phyloP scores from a whole-genome alignment of 2,113 vertebrate genomes.

The Aegotheles bennettii region DNA sequence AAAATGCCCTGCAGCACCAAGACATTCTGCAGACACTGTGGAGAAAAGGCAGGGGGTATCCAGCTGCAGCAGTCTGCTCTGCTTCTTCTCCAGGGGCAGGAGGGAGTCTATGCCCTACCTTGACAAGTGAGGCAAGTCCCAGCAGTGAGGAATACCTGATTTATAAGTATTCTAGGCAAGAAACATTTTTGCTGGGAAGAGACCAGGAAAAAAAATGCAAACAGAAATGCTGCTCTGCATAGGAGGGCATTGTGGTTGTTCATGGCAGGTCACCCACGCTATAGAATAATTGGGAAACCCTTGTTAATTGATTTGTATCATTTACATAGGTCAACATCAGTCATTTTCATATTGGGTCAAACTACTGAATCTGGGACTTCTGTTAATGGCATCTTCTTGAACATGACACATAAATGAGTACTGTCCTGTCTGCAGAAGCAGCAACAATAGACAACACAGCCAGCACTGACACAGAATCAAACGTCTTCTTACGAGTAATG shows the following conservation, averaged over 20 bases:
- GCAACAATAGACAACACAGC: neutral
- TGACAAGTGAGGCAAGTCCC: neutral
- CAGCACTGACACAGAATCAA: neutral
- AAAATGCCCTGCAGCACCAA: conserved; percentile 33
- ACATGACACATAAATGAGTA: neutral
- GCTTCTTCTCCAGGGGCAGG: neutral
- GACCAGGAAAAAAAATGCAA: neutral
- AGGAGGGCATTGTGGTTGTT: neutral
- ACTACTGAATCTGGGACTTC: neutral
- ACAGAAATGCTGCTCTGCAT: neutral
- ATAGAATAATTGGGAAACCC: neutral
- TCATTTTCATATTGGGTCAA: neutral
- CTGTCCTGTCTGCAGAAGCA: neutral
- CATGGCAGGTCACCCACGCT: neutral
- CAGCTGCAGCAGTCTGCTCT: neutral
- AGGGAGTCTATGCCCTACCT: neutral
- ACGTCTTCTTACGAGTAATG: conserved; percentile 6
- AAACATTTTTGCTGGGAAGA: neutral
- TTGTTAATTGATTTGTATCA: neutral
- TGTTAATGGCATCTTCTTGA: neutral
- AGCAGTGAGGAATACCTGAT: neutral
- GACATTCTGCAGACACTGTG: neutral
- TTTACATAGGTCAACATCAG: neutral
- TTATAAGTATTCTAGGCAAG: neutral
- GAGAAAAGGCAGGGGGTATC: neutral